Base-by-base conservation (phyloP, 2,797 vertebrate species). In the Pipistrellus pipistrellus region DNA sequence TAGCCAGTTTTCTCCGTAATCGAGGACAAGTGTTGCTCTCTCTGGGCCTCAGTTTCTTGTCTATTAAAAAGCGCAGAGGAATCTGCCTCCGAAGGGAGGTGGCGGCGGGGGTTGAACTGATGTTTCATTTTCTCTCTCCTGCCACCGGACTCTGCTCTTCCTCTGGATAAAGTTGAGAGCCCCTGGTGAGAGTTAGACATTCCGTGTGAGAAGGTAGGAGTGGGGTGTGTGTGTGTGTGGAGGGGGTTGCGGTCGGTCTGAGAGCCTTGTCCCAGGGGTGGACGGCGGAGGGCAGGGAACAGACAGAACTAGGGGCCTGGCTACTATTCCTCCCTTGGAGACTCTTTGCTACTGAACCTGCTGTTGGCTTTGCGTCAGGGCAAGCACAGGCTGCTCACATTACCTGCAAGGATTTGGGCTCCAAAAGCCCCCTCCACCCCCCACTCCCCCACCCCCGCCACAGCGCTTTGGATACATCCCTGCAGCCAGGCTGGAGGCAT, bases 71-170 rank as follows among this genome's bases (percentile, higher is more conserved):
- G 25, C 44, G 38, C 51, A 38, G 57, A 57, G 25, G 51, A 86
- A 86, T 69, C 32, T 21, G 66, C 35, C 21, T 44, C 68, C 62
- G 48, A 48, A 73, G 51, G 6, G 75, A 51, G 38, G 11, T 30
- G 44, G 44, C 27, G 32, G 57, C 27, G 32, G 57, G 18, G 5
- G 4, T 69, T 80, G 38, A 82, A 82, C 20, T 35, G 21, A 35
- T 87, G 38, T 90, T 87, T 91, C 32, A 35, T 77, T 75, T 87
- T 88, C 55, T 86, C 78, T 57, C n/a, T 88, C 48, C 5, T 21
- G 76, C 57, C 27, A 11, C 72, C 0, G 3, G 27, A 51, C 84
- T 27, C 48, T n/a, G 51, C 71, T 77, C 32, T 68, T 75, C 20
- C 55, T 89, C 75, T 71, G 81, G 41, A 75, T 59, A 53, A 77